Conservation (phyloP, 1,140 invertebrate species). For the Hydropsyche tenuis region DNA sequence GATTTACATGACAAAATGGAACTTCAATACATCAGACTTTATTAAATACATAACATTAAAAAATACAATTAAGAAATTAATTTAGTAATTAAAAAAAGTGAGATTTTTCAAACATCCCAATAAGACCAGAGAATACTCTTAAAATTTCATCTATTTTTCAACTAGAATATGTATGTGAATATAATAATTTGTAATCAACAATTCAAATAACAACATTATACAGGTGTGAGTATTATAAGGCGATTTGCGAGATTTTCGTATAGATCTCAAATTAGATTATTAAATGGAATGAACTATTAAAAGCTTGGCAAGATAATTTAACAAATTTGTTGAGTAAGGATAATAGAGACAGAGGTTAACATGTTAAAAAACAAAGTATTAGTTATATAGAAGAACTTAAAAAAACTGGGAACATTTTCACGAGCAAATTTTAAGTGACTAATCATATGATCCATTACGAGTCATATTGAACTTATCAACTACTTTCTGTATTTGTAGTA, state of each 20-base stretch:
- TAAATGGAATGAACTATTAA: neutral
- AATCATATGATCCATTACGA: neutral
- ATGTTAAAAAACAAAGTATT: too few species aligned
- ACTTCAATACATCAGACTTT: conserved; percentile 12
- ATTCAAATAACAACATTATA: conserved; percentile 12
- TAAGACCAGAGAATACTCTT: conserved; percentile 11
- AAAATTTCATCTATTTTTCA: too few species aligned
- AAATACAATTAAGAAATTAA: neutral
- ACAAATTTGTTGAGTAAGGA: neutral
- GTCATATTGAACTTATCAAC: conserved; percentile 24
- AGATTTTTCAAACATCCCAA: conserved; percentile 8
- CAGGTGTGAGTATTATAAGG: conserved; percentile 31
- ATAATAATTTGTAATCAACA: conserved; percentile 10
- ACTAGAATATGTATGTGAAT: neutral
- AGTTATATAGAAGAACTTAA: neutral
- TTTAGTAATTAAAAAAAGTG: neutral
- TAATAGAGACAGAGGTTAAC: neutral
- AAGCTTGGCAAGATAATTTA: conserved; percentile 18
- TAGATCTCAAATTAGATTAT: neutral
- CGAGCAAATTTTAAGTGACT: conserved; percentile 10
- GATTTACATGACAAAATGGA: too few species aligned
- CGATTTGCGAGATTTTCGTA: neutral
- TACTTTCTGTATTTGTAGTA: neutral
- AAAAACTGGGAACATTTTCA: conserved; percentile 15
- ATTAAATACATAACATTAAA: conserved; percentile 14